Evolutionary conservation across 2,113 vertebrate genomes (phyloP).

Genomic region (Formicarius rufipectus): DNA sequence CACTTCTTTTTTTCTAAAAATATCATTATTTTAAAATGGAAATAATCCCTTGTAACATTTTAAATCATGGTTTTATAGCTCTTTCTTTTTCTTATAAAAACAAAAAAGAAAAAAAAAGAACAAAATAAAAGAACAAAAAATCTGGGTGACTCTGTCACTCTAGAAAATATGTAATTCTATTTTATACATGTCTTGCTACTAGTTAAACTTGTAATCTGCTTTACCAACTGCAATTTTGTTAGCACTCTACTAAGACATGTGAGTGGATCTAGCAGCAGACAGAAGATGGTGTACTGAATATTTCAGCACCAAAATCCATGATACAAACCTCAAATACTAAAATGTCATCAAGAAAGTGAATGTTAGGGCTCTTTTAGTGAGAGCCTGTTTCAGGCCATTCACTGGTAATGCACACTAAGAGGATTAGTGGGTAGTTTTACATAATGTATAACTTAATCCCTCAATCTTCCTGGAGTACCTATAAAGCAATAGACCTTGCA

Average conservation of each 20-base stretch:
- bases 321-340: constrained; percentile 68
- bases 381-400: constrained; percentile 65
- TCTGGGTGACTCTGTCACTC: constrained; percentile 42
- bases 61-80: constrained; percentile 69
- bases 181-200: constrained; percentile 66
- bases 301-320: constrained; percentile 63
- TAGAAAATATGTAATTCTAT: constrained; percentile 48
- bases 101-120: background rate
- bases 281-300: constrained; percentile 61
- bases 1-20: constrained; percentile 7
- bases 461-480: constrained; percentile 58
- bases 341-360: constrained; percentile 63
- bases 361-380: constrained; percentile 56
- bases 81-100: constrained; percentile 66
- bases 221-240: constrained; percentile 66
- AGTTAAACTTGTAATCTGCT: constrained; percentile 65
- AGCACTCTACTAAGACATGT: constrained; percentile 33
- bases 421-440: constrained; percentile 56
- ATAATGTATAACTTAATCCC: constrained; percentile 63
- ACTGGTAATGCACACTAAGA: constrained; percentile 64
- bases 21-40: constrained; percentile 50
- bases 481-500: constrained; percentile 62
- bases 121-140: background rate
- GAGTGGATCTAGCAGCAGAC: constrained; percentile 40
- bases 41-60: constrained; percentile 51